Percentiles rank a stretch among this genome's conserved stretches.
Conservation (phyloP, 37 sponge, comb jelly and placozoan genomes). For the Halisarca cf. caerulea region DNA sequence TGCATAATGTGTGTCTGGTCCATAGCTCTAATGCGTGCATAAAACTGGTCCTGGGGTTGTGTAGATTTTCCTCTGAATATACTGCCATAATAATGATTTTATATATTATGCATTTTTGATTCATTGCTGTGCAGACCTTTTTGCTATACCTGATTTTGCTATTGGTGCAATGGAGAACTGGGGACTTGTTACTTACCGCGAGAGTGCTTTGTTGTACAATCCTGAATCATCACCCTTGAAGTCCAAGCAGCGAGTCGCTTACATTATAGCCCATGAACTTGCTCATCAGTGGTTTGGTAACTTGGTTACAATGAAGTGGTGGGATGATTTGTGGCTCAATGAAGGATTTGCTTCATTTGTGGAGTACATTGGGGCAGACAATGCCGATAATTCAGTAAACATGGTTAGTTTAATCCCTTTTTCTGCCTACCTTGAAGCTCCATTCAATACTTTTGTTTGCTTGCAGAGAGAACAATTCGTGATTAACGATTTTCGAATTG, state of each 20-base stretch:
- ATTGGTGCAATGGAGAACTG: slow-evolving; percentile 99
- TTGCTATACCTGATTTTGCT: slow-evolving; percentile 93
- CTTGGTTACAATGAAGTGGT: slow-evolving; percentile 99
- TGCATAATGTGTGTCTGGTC: too few species aligned
- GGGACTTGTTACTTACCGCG: slow-evolving; percentile 95
- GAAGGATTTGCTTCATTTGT: slow-evolving; percentile 96
- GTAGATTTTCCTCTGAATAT: too few species aligned
- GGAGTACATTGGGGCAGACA: slow-evolving; percentile 86
- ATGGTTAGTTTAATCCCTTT: too few species aligned
- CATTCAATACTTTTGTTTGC: background rate
- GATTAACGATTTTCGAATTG: background rate
- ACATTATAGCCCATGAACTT: slow-evolving; percentile 90
- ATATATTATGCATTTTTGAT: too few species aligned
- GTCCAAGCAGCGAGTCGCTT: slow-evolving; percentile 84
- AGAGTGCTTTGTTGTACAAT: slow-evolving; percentile 86
- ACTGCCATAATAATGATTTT: too few species aligned
- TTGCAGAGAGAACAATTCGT: slow-evolving; percentile 17
- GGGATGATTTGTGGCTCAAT: slow-evolving; percentile 99
- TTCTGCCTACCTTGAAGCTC: too few species aligned
- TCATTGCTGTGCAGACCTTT: slow-evolving; percentile 68
- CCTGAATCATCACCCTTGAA: slow-evolving; percentile 36
- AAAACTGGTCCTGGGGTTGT: too few species aligned
- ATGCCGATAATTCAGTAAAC: background rate
- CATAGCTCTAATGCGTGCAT: background rate
- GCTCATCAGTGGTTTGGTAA: slow-evolving; percentile 99